Evolutionary conservation across 2,888 invertebrate species (phyloP).

Genomic region (Andricus quercusramuli): DNA sequence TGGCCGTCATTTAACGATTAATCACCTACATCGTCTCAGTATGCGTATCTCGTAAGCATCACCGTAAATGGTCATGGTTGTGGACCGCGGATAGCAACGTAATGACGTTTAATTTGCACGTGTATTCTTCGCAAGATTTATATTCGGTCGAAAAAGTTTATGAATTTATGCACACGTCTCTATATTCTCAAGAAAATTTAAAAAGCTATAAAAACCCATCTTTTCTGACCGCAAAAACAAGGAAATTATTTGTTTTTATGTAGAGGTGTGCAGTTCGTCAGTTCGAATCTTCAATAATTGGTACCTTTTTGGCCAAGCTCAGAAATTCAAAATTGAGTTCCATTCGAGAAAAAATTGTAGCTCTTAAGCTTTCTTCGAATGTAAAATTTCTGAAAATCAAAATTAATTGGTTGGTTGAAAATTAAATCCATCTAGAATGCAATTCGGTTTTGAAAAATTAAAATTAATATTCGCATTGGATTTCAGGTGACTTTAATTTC

Average conservation of each 20-base stretch:
- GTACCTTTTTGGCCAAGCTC: no score
- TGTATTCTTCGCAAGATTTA: slow-evolving; percentile 21
- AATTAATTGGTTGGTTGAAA: no score
- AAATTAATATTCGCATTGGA: no score
- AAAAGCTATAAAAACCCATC: not conserved
- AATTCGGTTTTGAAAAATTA: no score
- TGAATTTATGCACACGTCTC: slow-evolving; percentile 14
- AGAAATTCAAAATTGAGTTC: no score
- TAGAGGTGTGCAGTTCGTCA: not conserved
- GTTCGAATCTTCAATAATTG: no score
- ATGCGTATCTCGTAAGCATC: slow-evolving; percentile 38
- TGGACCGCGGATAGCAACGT: slow-evolving; percentile 21
- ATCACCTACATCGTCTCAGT: slow-evolving; percentile 44
- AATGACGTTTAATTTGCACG: slow-evolving; percentile 56
- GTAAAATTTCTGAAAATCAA: no score
- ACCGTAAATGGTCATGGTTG: slow-evolving; percentile 40
- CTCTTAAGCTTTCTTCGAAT: no score
- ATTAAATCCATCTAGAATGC: no score
- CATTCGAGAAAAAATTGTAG: no score
- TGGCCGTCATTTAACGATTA: slow-evolving; percentile 50
- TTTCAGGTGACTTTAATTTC: no score
- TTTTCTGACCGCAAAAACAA: not conserved
- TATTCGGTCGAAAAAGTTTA: slow-evolving; percentile 24
- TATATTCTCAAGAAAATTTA: not conserved
- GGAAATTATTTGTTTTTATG: not conserved